Evolutionary conservation across 35 echinoderm and acorn worm genomes (phyloP), one percentile per base, ranked within the genome.

Genomic region (Ptychodera flava): DNA sequence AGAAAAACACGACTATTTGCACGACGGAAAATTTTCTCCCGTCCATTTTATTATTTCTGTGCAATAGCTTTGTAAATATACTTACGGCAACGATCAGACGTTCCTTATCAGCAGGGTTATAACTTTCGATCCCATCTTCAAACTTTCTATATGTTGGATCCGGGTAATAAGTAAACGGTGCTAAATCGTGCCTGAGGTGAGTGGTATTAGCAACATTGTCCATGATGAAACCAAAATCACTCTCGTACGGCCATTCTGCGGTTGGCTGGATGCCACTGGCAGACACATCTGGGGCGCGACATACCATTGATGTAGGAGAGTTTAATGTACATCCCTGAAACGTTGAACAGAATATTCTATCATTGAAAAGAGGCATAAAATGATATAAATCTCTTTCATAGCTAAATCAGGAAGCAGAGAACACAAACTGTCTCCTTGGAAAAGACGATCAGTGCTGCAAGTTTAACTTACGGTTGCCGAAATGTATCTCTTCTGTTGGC

Each of bases 141-240:
- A 64, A 64, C 6, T 64, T 64, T 64, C 6, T 22, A 64, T 64
- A 64, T 12, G 6, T 12, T 64, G 45, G 45, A 64, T 64, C 22
- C 22, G 45, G 45, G 45, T 64, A 64, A 22, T 64, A 64, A 22
- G 22, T 6, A 22, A 64, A 64, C 22, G 45, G 45, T 64, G 6
- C 45, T 64, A 64, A 22, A 22, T 22, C 22, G 28, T 88, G 87
- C 16, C 35, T 52, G 38, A 97, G 34, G 80, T 88, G 76, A 15
- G 91, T 88, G 33, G 80, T 92, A 79, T 92, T 90, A 37, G 78
- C 33, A 16, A 97, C 88, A 16, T 91, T 91, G 34, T 93, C 93
- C 76, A 97, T 33, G 37, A 87, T 79, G 77, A 97, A 93, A n/a
- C 94, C 91, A 52, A 90, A 90, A 37, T 93, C 82, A 64, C 45